Evolutionary conservation across 2,888 invertebrate genomes (phyloP), one percentile per base, ranked within the genome.

Genomic region (Junonia oenone): DNA sequence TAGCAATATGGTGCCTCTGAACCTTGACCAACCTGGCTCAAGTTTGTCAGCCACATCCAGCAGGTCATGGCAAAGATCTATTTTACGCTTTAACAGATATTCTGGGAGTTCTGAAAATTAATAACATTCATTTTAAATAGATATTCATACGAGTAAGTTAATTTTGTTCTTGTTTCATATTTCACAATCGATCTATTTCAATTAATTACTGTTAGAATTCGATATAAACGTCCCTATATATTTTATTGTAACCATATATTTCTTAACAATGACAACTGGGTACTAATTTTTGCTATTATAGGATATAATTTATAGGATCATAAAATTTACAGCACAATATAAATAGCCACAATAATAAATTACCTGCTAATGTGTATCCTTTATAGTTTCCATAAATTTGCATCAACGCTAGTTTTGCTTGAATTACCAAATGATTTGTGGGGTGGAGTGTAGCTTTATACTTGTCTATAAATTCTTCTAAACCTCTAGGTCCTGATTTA

Each of bases 311-410:
- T 35, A 27, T 19, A 26, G 8, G 8, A 27, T 26, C 0, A 26
- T 0, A 29, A n/a, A 29, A 29, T 13, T 17, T 11, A 17, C 8
- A 29, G 1, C 27, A 19, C 8, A 6, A 17, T 1, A 37, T 27
- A 29, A 13, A 40, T 8, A 5, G n/a, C 19, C 9, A 31, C 3
- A 5, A n/a, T 45, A 9, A 35, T 40, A 15, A 51, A 37, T 58
- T 76, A 93, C 93, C 93, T 70, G 88, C 68, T 64, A 92, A 78
- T 29, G 71, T 69, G 67, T 90, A 93, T 64, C 92, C 93, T 55
- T 91, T 84, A 5, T 83, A 78, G 74, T 92, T 92, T 57, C 94
- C 94, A 71, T 94, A 94, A 61, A 95, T 89, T 74, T 95, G 94
- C 46, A 92, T 86, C 31, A 95, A 78, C 2, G 93, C 93, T 71